Percentiles rank a stretch among this genome's conserved stretches.
phyloP scores from a whole-genome alignment of 2,888 invertebrate genomes.

The Macrophya alboannulata region DNA sequence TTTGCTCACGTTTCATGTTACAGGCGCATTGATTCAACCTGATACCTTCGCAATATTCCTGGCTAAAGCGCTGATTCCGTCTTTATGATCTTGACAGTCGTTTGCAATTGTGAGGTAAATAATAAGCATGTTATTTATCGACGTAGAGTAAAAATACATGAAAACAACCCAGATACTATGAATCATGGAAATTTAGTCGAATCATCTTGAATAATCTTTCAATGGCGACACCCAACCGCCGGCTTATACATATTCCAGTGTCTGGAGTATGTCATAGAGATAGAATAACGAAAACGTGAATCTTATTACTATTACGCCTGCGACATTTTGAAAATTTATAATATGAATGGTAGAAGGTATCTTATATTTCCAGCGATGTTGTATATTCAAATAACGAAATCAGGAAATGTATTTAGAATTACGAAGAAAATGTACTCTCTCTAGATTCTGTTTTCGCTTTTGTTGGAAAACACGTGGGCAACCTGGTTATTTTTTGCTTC shows the following conservation, averaged over 20 bases:
- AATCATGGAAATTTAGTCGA: neutral
- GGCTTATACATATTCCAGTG: neutral
- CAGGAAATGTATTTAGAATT: neutral
- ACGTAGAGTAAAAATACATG: neutral
- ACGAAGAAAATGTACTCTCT: neutral
- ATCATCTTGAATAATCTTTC: neutral
- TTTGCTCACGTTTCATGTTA: neutral
- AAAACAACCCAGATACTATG: neutral
- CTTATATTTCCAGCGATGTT: neutral
- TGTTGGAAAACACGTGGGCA: neutral
- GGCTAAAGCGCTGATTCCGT: neutral
- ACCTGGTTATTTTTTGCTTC: neutral
- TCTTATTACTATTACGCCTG: neutral
- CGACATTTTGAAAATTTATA: neutral
- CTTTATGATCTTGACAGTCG: neutral
- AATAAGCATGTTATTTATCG: neutral
- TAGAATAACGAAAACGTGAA: neutral
- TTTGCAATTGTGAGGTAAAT: neutral
- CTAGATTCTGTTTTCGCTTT: neutral
- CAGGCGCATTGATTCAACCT: neutral
- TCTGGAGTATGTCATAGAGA: neutral
- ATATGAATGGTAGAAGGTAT: too few relatives aligned
- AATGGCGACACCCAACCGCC: neutral
- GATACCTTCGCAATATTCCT: neutral
- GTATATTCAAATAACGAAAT: neutral